Evolutionary conservation across 2,797 vertebrate genomes (phyloP).

Genomic region (Rhinophrynus dorsalis): DNA sequence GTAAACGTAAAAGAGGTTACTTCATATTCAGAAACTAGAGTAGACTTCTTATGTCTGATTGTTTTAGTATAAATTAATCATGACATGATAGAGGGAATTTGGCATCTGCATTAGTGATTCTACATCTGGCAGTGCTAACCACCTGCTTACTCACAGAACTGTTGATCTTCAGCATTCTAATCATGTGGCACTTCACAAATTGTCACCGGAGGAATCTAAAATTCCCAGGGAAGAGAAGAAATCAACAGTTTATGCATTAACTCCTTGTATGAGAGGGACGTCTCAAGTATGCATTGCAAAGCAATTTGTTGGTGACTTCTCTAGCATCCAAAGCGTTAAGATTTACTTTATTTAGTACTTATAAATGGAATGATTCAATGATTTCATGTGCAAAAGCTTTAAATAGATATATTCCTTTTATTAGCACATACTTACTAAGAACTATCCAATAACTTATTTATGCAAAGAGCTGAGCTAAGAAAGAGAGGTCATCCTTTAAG

Average conservation of each 20-base stretch:
- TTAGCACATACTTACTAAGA: too few relatives aligned
- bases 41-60: constrained; percentile 27
- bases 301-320: too few relatives aligned
- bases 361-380: too few relatives aligned
- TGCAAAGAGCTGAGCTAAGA: too few relatives aligned
- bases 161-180: constrained; percentile 10
- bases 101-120: constrained; percentile 22
- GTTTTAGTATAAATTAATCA: constrained; percentile 48
- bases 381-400: too few relatives aligned
- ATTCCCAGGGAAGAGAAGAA: not conserved
- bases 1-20: constrained; percentile 6
- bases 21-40: constrained; percentile 25
- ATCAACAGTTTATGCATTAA: not conserved
- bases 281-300: too few relatives aligned
- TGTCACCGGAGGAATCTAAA: not conserved
- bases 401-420: too few relatives aligned
- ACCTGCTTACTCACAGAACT: constrained; percentile 24
- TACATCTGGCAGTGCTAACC: constrained; percentile 5
- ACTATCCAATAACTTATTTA: too few relatives aligned
- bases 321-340: too few relatives aligned
- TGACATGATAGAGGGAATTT: constrained; percentile 29
- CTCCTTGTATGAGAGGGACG: too few relatives aligned
- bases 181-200: not conserved
- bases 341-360: too few relatives aligned
- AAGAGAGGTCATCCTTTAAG: too few relatives aligned